Evolutionary conservation across 30 jellyfish, hydroid and myxozoan genomes (phyloP), one percentile per base, ranked within the genome.

Genomic region (Chrysaora quinquecirrha): DNA sequence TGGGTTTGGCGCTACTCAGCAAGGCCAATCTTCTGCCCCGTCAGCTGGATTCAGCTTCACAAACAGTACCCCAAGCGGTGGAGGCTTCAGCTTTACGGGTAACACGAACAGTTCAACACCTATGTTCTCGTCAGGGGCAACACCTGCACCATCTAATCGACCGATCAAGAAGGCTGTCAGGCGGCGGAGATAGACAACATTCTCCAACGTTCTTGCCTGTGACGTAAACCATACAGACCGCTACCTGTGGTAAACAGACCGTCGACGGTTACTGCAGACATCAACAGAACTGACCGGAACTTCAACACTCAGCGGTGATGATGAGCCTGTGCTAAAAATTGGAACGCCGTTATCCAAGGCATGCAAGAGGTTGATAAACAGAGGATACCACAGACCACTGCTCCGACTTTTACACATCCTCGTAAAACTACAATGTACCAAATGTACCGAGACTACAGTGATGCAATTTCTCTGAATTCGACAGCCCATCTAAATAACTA

Each of bases 121-220:
- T 2, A 0, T 30, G 69, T 80, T 80, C 43, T 80, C 90, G 23
- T 30, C 83, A 1, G 90, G 83, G 25, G 21, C 84, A n/a, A 10
- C 82, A 43, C n/a, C n/a, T n/a, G 78, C 84, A 30, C 76, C 90
- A 48, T 0, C 84, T 16, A 34, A 56, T 29, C 83, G 90, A 1
- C 69, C 60, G 20, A 66, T 80, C 12, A 69, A 69, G 58, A 71
- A 61, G 34, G 90, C 84, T 54, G 90, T 80, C 33, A 62, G 90
- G 20, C 83, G 90, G 11, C 52, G 43, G 90, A 25, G 65, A 34
- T 48, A 58, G 64, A 16, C 9, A 52, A 4, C 27, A 20, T 52
- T 16, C 54, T 3, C 6, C 14, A 14, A 14, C 54, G 14, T 38
- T 14, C 68, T 52, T 52, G 68, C 68, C 12, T 16, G 24, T 52